Evolutionary conservation across 1,140 invertebrate species (phyloP).

Genomic region (Pectinophora gossypiella): DNA sequence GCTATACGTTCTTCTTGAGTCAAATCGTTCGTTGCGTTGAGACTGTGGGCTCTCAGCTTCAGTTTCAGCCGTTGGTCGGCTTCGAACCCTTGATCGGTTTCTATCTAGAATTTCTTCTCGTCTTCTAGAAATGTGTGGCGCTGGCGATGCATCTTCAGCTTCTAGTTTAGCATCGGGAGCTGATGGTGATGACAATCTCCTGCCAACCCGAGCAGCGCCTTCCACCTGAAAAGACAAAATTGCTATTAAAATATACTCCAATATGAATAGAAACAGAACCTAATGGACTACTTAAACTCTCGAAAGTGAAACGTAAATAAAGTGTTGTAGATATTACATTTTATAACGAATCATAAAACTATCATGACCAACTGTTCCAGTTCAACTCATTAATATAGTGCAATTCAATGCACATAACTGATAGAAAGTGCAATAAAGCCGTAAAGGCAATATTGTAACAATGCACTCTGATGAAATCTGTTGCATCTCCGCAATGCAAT

Average conservation of each 20-base stretch:
- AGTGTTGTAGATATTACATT: too few relatives aligned
- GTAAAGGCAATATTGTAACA: too few relatives aligned
- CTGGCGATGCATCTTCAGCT: neutral
- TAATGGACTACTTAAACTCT: too few relatives aligned
- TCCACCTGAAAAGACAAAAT: conserved; percentile 49
- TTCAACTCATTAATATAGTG: too few relatives aligned
- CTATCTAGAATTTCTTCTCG: conserved; percentile 33
- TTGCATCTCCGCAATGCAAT: neutral
- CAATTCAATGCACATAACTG: too few relatives aligned
- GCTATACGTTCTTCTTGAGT: conserved; percentile 49
- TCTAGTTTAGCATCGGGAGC: conserved; percentile 23
- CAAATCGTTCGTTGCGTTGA: conserved; percentile 46
- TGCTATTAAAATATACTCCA: too few relatives aligned
- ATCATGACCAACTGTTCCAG: too few relatives aligned
- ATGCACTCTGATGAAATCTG: neutral
- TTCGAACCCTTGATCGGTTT: conserved; percentile 35
- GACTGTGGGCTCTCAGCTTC: conserved; percentile 21
- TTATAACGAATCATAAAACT: too few relatives aligned
- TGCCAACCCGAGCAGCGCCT: conserved; percentile 36
- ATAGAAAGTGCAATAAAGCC: neutral
- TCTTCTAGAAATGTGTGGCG: conserved; percentile 17
- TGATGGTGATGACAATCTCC: conserved; percentile 34
- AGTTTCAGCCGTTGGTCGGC: conserved; percentile 27
- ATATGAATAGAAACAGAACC: too few relatives aligned
- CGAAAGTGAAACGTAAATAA: too few relatives aligned